phyloP scores from a whole-genome alignment of 2,888 invertebrate genomes.

The Diarsia brunnea region DNA sequence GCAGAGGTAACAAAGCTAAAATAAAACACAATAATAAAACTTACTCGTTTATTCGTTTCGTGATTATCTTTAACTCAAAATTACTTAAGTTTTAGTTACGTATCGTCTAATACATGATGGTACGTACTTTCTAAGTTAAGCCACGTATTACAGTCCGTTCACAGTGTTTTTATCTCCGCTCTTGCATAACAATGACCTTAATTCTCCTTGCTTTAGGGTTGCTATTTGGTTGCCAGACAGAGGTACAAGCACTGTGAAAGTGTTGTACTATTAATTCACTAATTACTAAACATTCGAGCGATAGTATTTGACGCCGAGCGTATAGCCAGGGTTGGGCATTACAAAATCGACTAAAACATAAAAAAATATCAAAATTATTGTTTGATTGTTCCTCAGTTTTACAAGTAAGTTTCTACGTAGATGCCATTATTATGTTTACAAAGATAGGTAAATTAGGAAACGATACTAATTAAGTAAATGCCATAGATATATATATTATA shows the following conservation, averaged over 20 bases:
- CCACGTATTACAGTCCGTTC: slow-evolving; percentile 44
- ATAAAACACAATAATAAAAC: slow-evolving; percentile 63
- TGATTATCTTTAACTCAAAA: slow-evolving; percentile 67
- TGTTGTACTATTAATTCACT: slow-evolving; percentile 61
- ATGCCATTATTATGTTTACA: background rate
- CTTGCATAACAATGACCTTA: background rate
- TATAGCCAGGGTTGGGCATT: slow-evolving; percentile 33
- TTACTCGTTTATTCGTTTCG: slow-evolving; percentile 76
- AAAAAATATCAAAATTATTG: background rate
- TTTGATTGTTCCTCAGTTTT: slow-evolving; percentile 1
- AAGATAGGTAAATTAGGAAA: slow-evolving; percentile 16
- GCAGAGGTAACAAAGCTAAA: slow-evolving; percentile 8
- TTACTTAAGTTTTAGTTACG: slow-evolving; percentile 77
- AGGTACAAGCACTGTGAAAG: slow-evolving; percentile 5
- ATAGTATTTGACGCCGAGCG: slow-evolving; percentile 55
- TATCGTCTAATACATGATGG: slow-evolving; percentile 79
- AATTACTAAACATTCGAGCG: slow-evolving; percentile 62
- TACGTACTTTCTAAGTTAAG: slow-evolving; percentile 68
- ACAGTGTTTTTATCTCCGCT: slow-evolving; percentile 1
- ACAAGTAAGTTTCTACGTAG: background rate
- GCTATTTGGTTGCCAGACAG: background rate
- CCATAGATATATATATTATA: slow-evolving; percentile 37
- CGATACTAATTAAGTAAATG: slow-evolving; percentile 60
- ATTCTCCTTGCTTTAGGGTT: background rate
- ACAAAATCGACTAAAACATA: slow-evolving; percentile 18